Evolutionary conservation across 2,888 invertebrate species (phyloP), one percentile per base, ranked within the genome.

Genomic region (Dolichopus griseipennis): DNA sequence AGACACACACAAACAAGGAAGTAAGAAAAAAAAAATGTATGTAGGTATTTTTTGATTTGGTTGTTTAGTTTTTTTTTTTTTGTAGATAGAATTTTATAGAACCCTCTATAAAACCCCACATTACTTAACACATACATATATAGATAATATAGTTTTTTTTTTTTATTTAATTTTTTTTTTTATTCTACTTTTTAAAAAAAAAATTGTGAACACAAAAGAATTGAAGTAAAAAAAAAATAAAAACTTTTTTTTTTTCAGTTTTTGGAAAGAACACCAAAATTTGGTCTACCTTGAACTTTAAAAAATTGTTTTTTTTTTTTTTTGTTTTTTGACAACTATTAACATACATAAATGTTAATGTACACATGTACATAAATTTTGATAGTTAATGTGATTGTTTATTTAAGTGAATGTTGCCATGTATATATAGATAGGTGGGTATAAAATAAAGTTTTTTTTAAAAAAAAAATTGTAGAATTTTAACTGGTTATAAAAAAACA

Each of bases 251-350:
- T 27, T 10, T 41, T 52, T 67, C 27, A 52, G 64, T 64, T 67
- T 66, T 66, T 65, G 66, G 67, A 66, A 65, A 68, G 69, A 67
- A 68, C 64, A 66, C 66, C 68, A 66, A 68, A 64, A 27, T 33
- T 27, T 22, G 64, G 27, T 64, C 78, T 80, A 79, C 80, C 79
- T 79, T 79, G 80, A 79, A 79, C 80, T 79, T 79, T 75, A 79
- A 75, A 74, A 68, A 41, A 41, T 43, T 63, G 15, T 52, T 37
- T 41, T 52, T 4, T 20, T 62, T 52, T 52, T 18, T 52, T 52
- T 6, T 52, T 41, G 3, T 41, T 41, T 41, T 65, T 52, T 43
- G 41, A 8, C 20, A 18, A 64, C 64, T n/a, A 65, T 63, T 34
- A 61, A 61, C 65, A 52, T 66, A 70, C 64, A 69, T 64, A 37